Conservation (phyloP, 2,113 vertebrate genomes). For the Myotis lucifugus region DNA sequence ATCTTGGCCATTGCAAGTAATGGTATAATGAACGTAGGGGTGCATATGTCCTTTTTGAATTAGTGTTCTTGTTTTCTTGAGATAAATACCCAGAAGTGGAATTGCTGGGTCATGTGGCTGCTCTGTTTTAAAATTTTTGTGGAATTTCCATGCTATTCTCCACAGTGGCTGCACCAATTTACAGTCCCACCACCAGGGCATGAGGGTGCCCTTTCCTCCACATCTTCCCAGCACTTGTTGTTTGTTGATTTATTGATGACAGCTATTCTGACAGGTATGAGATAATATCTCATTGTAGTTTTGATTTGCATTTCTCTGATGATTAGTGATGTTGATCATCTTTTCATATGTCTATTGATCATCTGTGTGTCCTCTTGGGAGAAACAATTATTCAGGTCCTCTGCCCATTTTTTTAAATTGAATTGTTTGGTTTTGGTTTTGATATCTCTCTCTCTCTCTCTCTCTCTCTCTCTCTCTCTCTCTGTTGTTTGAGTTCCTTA, state of each 20-base stretch:
- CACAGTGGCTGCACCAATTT: not conserved
- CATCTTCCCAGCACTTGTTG: not conserved
- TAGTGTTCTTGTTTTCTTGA: not conserved
- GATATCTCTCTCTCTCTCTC: no score
- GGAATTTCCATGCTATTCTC: not conserved
- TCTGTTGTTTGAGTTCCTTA: not conserved
- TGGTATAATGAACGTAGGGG: not conserved
- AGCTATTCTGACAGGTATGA: not conserved
- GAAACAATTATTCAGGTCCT: not conserved
- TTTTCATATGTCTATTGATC: not conserved
- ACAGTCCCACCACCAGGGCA: not conserved
- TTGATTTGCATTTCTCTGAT: not conserved
- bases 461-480: no score
- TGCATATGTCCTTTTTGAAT: not conserved
- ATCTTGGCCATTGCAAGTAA: not conserved
- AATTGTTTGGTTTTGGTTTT: not conserved
- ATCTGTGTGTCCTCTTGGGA: not conserved
- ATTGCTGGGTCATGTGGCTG: not conserved
- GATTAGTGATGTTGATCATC: not conserved
- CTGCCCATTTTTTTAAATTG: not conserved
- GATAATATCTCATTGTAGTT: not conserved
- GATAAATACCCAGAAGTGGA: not conserved
- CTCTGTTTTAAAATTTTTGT: not conserved
- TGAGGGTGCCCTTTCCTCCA: not conserved
- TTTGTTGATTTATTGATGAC: not conserved